Evolutionary conservation across 1,140 invertebrate genomes (phyloP).

Genomic region (Hycleus cichorii): DNA sequence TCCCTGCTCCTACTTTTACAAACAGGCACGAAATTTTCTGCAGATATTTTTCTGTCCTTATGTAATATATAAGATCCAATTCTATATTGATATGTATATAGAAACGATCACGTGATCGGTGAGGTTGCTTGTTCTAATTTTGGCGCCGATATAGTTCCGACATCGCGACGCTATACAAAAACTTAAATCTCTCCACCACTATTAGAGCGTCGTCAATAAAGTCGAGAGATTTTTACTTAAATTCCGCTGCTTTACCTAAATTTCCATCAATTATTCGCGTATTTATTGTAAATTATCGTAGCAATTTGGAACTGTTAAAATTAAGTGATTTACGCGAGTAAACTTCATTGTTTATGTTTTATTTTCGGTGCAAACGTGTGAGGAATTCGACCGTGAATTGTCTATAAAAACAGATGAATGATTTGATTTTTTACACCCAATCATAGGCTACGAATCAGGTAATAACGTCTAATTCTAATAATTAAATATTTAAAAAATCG

Average conservation of each 20-base stretch:
- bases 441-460: neutral
- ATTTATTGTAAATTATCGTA: neutral
- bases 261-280: too few species aligned
- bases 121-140: constrained; percentile 22
- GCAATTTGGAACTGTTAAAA: neutral
- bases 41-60: too few species aligned
- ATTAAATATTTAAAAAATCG: neutral
- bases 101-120: too few species aligned
- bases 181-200: neutral
- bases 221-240: too few species aligned
- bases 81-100: too few species aligned
- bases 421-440: neutral
- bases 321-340: neutral
- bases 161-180: constrained; percentile 15
- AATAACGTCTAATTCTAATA: neutral
- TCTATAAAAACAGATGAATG: too few species aligned
- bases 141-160: constrained; percentile 17
- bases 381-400: neutral
- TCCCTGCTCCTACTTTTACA: too few species aligned
- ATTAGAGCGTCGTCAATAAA: too few species aligned
- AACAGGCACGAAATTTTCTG: too few species aligned
- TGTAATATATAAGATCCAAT: too few species aligned
- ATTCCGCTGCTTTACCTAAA: too few species aligned
- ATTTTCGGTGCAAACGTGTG: neutral
- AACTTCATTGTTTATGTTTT: constrained; percentile 6